Evolutionary conservation across 2,113 vertebrate species (phyloP), one percentile per base, ranked within the genome.

Genomic region (Apodemus speciosus): DNA sequence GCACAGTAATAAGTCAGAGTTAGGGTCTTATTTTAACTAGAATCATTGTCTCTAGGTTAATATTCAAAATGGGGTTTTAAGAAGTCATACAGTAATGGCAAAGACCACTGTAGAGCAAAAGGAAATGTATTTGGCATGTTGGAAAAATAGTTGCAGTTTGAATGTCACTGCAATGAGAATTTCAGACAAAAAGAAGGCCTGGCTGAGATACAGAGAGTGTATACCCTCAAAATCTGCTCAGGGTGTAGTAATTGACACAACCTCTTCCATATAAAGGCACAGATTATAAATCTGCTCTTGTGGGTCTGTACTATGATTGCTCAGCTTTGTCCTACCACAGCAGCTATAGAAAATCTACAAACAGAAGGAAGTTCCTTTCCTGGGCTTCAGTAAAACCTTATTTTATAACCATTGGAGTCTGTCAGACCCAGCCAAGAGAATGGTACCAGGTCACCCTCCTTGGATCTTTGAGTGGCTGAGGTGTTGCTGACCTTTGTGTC

Each of bases 171-270:
- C 18, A 93, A 76, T 66, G 68, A 88, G 71, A 88, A 81, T 85
- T 88, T 85, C 58, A 94, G 62, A 68, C 64, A 30, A 72, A 13
- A 90, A 75, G 32, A 90, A 94, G 77, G 8, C 35, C 46, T 85
- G 32, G 3, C 6, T 77, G 66, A 49, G 38, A 69, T 9, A 35
- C 30, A n/a, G 5, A 71, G 76, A 20, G 16, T 92, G 11, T 35
- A 76, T 38, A 79, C 88, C 51, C 91, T 69, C 56, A 38, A 87
- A 86, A 80, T 76, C 85, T 51, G 3, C 71, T 77, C 14, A 20
- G 64, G 9, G 32, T 68, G 35, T 49, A 2, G 14, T 64, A 43
- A 13, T 73, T 15, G 85, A 76, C 2, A 10, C 9, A 35, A 16
- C 1, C 53, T 87, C 79, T 71, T 68, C 64, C 53, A 9, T 72